Percentiles rank a stretch among this genome's conserved stretches.
phyloP scores from a whole-genome alignment of 2,797 vertebrate species.

The Falco rusticolus region DNA sequence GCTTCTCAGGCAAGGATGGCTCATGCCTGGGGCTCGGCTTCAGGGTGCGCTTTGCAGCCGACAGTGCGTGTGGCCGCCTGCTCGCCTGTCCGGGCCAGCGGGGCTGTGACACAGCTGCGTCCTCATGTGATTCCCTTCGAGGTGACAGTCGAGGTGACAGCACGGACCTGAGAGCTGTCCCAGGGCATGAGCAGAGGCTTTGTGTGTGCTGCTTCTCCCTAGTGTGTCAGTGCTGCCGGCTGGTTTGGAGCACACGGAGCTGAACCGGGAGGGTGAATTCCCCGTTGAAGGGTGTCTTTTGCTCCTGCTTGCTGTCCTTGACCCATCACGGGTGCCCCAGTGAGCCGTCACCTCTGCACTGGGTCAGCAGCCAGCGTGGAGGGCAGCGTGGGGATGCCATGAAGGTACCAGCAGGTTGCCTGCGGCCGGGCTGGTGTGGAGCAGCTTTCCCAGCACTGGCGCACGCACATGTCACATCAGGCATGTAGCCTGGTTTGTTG shows the following conservation, averaged over 20 bases:
- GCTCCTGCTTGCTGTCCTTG: not conserved
- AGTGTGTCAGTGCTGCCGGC: not conserved
- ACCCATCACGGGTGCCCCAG: not conserved
- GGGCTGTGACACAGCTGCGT: not conserved
- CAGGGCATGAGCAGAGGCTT: not conserved
- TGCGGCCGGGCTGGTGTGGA: not conserved
- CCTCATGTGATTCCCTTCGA: not conserved
- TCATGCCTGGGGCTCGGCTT: not conserved
- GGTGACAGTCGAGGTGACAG: not conserved
- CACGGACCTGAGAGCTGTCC: accelerated
- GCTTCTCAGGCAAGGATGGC: slow-evolving; percentile 27
- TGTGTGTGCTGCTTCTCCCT: not conserved
- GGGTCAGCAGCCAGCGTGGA: not conserved
- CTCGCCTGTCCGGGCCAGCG: not conserved
- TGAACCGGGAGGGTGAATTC: not conserved
- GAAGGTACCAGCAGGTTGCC: not conserved
- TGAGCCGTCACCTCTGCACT: not conserved
- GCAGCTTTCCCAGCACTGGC: not conserved
- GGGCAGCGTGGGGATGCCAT: not conserved
- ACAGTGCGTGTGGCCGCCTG: accelerated
- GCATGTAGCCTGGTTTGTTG: accelerated
- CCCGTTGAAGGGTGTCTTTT: not conserved
- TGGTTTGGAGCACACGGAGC: not conserved
- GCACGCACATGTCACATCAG: accelerated
- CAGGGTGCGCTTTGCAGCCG: not conserved